A percentile compares a stretch with the other conserved stretches of the same genome.
Conservation (phyloP, 2,888 invertebrate genomes). For the Heliconius aoede region DNA sequence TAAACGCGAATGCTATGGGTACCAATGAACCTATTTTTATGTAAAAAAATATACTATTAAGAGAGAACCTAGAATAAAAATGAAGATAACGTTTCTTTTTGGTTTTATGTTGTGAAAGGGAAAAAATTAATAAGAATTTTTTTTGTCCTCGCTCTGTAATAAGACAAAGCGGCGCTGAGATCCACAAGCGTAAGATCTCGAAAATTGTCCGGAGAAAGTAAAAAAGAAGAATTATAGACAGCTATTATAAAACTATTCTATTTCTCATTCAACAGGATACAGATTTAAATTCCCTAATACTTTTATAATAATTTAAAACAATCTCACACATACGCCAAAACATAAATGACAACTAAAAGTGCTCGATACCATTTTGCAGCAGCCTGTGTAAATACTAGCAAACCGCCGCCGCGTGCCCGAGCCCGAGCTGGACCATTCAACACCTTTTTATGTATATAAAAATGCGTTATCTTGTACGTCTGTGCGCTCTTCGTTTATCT, state of each 20-base stretch:
- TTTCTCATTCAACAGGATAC: background rate
- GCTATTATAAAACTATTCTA: background rate
- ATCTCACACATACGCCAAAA: background rate
- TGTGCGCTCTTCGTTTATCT: conserved; percentile 40
- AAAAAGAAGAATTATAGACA: background rate
- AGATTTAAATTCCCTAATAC: background rate
- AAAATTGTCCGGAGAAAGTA: too few relatives aligned
- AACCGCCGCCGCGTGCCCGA: conserved; percentile 20
- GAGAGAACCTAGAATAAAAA: too few relatives aligned
- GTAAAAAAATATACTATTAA: too few relatives aligned
- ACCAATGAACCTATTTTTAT: too few relatives aligned
- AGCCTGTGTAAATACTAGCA: too few relatives aligned
- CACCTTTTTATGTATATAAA: conserved; percentile 42
- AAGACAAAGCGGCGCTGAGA: too few relatives aligned
- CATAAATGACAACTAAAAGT: background rate
- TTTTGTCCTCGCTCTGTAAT: too few relatives aligned
- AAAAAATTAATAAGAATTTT: too few relatives aligned
- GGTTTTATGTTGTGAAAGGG: too few relatives aligned
- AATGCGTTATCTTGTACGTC: conserved; percentile 41
- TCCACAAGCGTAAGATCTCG: too few relatives aligned
- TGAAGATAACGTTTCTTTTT: too few relatives aligned
- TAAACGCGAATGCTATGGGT: background rate
- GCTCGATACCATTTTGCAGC: conserved; percentile 4
- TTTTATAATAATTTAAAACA: background rate
- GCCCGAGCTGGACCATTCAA: conserved; percentile 12